phyloP scores from a whole-genome alignment of 2,888 invertebrate genomes.

The Drosophila lacicola region DNA sequence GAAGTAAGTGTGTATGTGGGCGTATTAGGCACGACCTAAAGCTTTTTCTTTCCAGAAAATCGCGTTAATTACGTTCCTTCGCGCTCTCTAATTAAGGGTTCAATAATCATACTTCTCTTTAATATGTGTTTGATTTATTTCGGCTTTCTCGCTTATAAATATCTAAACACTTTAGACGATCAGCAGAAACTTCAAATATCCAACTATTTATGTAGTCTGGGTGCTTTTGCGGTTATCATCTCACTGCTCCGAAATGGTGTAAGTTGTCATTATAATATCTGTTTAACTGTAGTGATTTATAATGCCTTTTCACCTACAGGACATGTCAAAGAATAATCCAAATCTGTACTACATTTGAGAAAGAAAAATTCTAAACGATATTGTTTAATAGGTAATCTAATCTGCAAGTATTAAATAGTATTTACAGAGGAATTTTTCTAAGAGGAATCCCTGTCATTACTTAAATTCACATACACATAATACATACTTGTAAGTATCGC shows the following conservation, averaged over 20 bases:
- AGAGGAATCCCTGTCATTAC: too few relatives aligned
- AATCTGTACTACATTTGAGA: conserved; percentile 62
- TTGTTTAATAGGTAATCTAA: too few relatives aligned
- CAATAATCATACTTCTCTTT: conserved; percentile 33
- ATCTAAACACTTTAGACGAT: conserved; percentile 1
- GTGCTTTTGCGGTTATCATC: conserved; percentile 1
- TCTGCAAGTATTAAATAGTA: too few relatives aligned
- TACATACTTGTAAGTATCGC: too few relatives aligned
- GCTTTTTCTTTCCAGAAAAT: conserved; percentile 20
- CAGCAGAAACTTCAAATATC: conserved; percentile 1
- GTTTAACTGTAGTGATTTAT: neutral
- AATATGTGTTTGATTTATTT: conserved; percentile 35
- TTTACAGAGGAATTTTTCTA: too few relatives aligned
- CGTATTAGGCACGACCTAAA: neutral
- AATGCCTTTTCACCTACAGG: conserved; percentile 34
- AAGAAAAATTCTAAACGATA: neutral
- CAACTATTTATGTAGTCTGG: neutral
- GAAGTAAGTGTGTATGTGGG: conserved; percentile 12
- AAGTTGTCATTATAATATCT: conserved; percentile 8
- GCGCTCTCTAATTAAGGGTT: neutral
- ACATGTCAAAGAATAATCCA: conserved; percentile 40
- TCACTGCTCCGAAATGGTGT: conserved; percentile 37
- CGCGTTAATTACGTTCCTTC: neutral
- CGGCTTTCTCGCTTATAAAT: conserved; percentile 22
- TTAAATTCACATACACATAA: too few relatives aligned